Conservation (phyloP, 2,888 invertebrate genomes). For the Tholera decimalis region DNA sequence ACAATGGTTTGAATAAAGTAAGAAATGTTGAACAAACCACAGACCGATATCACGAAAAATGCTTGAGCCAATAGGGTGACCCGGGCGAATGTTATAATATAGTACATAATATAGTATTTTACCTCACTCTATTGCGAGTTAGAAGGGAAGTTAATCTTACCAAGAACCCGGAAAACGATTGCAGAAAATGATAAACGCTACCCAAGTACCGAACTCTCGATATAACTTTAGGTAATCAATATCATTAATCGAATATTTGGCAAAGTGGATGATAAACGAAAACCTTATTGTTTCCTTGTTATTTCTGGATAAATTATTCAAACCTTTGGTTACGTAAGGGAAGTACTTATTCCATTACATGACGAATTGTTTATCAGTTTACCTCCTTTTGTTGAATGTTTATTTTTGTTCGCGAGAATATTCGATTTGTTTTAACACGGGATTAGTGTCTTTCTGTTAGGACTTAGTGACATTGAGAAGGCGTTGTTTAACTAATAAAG, state of each 20-base stretch:
- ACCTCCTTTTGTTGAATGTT: slow-evolving; percentile 23
- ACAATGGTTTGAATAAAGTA: no score
- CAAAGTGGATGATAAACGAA: slow-evolving; percentile 31
- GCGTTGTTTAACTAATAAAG: slow-evolving; percentile 33
- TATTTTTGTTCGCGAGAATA: slow-evolving; percentile 30
- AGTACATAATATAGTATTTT: no score
- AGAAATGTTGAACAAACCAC: no score
- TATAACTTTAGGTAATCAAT: slow-evolving; percentile 46
- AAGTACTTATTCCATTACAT: slow-evolving; percentile 56
- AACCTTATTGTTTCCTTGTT: slow-evolving; percentile 44
- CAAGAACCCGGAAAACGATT: slow-evolving; percentile 28
- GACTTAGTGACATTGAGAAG: slow-evolving; percentile 19
- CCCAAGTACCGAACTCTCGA: slow-evolving; percentile 11
- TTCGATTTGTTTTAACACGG: slow-evolving; percentile 36
- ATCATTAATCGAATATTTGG: slow-evolving; percentile 34
- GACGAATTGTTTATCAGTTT: slow-evolving; percentile 37
- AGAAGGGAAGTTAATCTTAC: slow-evolving; percentile 1
- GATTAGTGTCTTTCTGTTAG: slow-evolving; percentile 16
- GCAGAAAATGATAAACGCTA: slow-evolving; percentile 25
- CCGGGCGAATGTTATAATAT: no score
- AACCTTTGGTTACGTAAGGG: slow-evolving; percentile 24
- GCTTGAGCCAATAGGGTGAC: no score
- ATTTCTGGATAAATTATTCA: slow-evolving; percentile 36
- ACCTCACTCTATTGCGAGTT: no score
- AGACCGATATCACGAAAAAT: no score